Conservation (phyloP, 1,140 invertebrate species). For the Heliothis subflexa region DNA sequence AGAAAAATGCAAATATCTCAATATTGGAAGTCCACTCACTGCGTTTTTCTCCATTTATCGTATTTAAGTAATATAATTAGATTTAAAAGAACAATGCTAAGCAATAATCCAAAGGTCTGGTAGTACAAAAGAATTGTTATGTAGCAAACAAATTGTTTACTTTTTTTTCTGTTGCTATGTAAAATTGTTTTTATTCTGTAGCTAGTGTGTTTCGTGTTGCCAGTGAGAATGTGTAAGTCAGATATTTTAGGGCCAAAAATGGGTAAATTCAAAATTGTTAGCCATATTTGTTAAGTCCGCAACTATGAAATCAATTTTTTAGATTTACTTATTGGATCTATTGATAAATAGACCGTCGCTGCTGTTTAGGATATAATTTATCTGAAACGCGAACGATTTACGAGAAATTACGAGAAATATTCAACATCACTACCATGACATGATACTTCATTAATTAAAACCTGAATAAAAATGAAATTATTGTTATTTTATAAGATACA, state of each 20-base stretch:
- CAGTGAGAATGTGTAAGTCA: neutral
- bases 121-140: conserved; percentile 50
- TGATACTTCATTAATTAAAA: too few species aligned
- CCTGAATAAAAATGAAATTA: too few species aligned
- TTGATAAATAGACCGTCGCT: too few species aligned
- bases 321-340: too few species aligned
- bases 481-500: too few species aligned
- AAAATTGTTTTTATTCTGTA: conserved; percentile 35
- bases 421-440: too few species aligned
- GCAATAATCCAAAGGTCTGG: conserved; percentile 55
- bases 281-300: too few species aligned
- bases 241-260: neutral
- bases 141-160: conserved; percentile 44
- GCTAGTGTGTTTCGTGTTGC: conserved; percentile 8
- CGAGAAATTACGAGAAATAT: too few species aligned
- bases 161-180: conserved; percentile 29
- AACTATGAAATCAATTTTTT: too few species aligned
- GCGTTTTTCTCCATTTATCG: neutral
- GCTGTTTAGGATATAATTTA: too few species aligned
- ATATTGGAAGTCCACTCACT: neutral
- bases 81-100: conserved; percentile 22
- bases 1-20: neutral
- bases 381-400: too few species aligned
- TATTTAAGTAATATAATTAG: neutral
- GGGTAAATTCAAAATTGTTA: neutral